Evolutionary conservation across 2,113 vertebrate species (phyloP), one percentile per base, ranked within the genome.

Genomic region (Chelonoidis abingdonii): DNA sequence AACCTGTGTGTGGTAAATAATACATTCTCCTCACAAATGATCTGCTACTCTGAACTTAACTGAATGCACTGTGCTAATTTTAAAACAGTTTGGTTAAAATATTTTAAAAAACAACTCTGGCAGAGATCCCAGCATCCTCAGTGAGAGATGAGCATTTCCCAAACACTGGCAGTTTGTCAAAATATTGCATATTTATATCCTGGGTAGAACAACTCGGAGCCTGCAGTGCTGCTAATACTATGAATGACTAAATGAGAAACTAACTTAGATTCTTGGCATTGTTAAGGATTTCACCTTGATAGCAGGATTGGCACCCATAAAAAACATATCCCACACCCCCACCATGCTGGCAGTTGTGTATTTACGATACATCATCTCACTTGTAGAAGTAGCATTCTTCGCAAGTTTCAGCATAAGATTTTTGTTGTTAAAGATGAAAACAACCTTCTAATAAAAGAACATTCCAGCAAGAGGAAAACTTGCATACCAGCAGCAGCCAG

Each of bases 241-340:
- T 78, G 27, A 6, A 52, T 86, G 38, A 8, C 75, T 19, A 49
- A 0, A 0, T 9, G 49, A 88, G 65, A 19, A 76, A 87, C 47
- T 4, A 1, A 65, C 59, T 24, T 0, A 0, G 2, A 1, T 41
- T 5, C 38, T 25, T 87, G 57, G 24, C 16, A n/a, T 29, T 27
- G n/a, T 89, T 41, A 85, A 92, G 29, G 65, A 84, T 59, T 91
- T 49, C 50, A 86, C n/a, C 79, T 88, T 38, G 81, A 57, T 35
- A 69, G 59, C 0, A 2, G 31, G 56, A 49, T 0, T 0, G 88
- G 53, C 76, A 83, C 90, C 79, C 25, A 38, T 38, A 69, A 54
- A 85, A 50, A 80, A 62, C 44, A 57, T 2, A 50, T 87, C 69
- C 25, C 41, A 1, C 3, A 6, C 31, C 65, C 53, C 81, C 59